These are phyloP conservation scores for Nemurella pictetii DNA, from an alignment of 2,888 invertebrate genomes.

Conservation along the genomic window DNA sequence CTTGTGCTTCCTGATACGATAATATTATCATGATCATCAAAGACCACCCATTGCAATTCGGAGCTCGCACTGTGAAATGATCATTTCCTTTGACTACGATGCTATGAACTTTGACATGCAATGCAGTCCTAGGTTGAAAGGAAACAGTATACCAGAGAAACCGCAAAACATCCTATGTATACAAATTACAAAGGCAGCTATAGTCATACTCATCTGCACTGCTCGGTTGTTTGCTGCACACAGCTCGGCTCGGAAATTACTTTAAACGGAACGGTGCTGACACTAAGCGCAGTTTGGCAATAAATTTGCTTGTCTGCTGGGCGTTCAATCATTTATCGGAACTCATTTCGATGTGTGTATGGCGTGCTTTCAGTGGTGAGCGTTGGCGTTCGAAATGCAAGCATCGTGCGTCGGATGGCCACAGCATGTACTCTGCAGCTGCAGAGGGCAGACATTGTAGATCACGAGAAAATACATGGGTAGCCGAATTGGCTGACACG, in stretches of 20 bases:
- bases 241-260: background rate
- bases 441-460: too few relatives aligned
- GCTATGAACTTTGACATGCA: background rate
- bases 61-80: background rate
- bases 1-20: background rate
- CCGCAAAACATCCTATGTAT: background rate
- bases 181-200: too few relatives aligned
- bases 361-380: background rate
- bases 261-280: background rate
- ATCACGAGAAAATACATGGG: too few relatives aligned
- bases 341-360: background rate
- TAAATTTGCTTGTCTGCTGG: background rate
- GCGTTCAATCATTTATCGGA: background rate
- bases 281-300: background rate
- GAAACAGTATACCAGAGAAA: background rate
- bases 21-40: background rate
- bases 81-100: background rate
- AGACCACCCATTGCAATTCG: constrained; percentile 7
- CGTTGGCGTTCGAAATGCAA: background rate
- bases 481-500: too few relatives aligned
- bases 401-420: background rate
- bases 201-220: too few relatives aligned
- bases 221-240: background rate
- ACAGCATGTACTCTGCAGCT: too few relatives aligned
- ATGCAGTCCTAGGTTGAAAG: background rate